phyloP scores from a whole-genome alignment of 2,113 vertebrate genomes.

The Nannobrachium achirus region DNA sequence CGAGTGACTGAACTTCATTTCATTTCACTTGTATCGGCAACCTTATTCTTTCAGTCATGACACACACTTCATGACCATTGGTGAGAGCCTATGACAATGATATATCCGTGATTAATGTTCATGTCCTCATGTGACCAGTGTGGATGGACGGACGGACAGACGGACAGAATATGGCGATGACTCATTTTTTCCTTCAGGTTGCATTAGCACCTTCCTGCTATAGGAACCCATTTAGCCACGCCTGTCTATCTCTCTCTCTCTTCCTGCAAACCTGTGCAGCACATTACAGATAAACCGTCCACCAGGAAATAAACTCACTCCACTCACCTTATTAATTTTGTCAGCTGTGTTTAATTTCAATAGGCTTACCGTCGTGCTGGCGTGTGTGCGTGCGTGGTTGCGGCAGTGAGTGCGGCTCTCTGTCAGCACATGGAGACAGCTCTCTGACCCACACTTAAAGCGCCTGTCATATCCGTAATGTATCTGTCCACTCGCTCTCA shows the following conservation, averaged over 20 bases:
- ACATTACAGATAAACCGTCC: conserved; percentile 64
- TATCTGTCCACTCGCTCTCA: conserved; percentile 60
- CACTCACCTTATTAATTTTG: conserved; percentile 69
- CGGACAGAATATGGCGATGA: conserved; percentile 43
- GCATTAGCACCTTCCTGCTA: conserved; percentile 59
- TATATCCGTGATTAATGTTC: conserved; percentile 45
- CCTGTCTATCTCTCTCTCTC: conserved; percentile 42
- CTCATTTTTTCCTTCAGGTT: conserved; percentile 46
- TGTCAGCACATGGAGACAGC: conserved; percentile 55
- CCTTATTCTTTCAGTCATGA: no score
- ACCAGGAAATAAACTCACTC: conserved; percentile 60
- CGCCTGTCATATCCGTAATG: conserved; percentile 70
- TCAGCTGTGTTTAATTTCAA: conserved; percentile 72
- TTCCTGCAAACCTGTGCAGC: conserved; percentile 41
- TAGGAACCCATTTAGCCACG: conserved; percentile 20
- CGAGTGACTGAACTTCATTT: no score
- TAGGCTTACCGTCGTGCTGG: conserved; percentile 36
- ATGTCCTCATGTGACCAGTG: conserved; percentile 48
- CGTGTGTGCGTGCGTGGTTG: conserved; percentile 13
- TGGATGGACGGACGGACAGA: conserved; percentile 8
- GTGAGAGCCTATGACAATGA: conserved; percentile 24
- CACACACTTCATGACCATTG: no score
- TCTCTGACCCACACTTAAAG: conserved; percentile 62
- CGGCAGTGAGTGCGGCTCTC: conserved; percentile 37
- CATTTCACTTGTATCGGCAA: no score